Evolutionary conservation across 2,113 vertebrate genomes (phyloP), one percentile per base, ranked within the genome.

Genomic region (Taurulus bubalis): DNA sequence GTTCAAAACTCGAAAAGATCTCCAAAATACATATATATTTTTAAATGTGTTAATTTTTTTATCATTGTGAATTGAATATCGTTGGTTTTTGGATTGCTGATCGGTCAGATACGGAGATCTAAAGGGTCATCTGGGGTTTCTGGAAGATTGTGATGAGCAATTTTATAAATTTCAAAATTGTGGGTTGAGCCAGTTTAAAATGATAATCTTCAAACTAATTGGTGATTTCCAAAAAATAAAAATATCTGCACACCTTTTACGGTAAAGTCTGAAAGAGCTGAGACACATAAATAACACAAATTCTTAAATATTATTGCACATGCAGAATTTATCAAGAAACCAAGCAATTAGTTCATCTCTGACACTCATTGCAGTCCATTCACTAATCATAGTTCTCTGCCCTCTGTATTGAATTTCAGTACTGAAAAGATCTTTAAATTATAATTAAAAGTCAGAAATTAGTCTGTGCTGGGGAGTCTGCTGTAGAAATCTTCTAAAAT

Each of bases 401-500:
- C 38, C 0, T 80, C 49, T 34, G 8, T 26, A 38, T 53, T 69
- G 24, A 73, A 64, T 70, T 65, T 64, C n/a, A 45, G 8, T 20
- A 6, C 20, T 24, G 1, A 59, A 26, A 53, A 4, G 3, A 69
- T 62, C 22, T 56, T 59, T 60, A 42, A 30, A 83, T 62, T 8
- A 38, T 49, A 60, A 82, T 69, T 26, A 63, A 34, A 70, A 47
- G 30, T 73, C 30, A 60, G 40, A 69, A 64, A 40, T 49, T 16
- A 10, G 20, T 62, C 36, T 18, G 8, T n/a, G 59, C 28, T 73
- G 40, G 58, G 38, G 4, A 77, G 20, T 49, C 51, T 16, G 58
- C 62, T 68, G 18, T 18, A 55, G 26, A 73, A 53, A 53, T 16
- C 0, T 28, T 26, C 4, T 34, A 0, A n/a, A 58, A 75, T 36